phyloP scores from a whole-genome alignment of 2,888 invertebrate genomes.

The Tuta absoluta region DNA sequence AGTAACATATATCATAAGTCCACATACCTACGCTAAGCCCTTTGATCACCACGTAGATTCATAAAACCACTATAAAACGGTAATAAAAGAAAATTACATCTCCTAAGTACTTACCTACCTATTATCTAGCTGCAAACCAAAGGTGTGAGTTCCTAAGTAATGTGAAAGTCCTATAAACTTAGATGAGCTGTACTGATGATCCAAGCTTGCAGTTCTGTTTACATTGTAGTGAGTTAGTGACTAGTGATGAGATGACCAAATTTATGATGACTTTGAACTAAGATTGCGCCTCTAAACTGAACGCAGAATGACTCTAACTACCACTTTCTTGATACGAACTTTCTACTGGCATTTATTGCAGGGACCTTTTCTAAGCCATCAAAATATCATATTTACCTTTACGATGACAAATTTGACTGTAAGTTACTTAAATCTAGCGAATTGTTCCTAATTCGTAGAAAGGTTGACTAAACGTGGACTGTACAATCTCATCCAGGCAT shows the following conservation, averaged over 20 bases:
- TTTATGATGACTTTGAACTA: slow-evolving; percentile 12
- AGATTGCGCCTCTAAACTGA: slow-evolving; percentile 12
- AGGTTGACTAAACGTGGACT: too few relatives aligned
- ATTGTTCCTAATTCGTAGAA: slow-evolving; percentile 1
- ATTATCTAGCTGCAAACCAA: slow-evolving; percentile 24
- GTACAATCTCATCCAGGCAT: neutral
- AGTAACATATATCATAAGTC: too few relatives aligned
- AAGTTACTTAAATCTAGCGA: neutral
- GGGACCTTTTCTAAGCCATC: slow-evolving; percentile 5
- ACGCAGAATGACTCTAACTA: slow-evolving; percentile 7
- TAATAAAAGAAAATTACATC: slow-evolving; percentile 50
- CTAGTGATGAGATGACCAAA: slow-evolving; percentile 23
- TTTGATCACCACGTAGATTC: slow-evolving; percentile 60
- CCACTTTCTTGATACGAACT: slow-evolving; percentile 8
- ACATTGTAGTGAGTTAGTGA: too few relatives aligned
- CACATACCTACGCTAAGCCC: slow-evolving; percentile 44
- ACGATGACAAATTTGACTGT: slow-evolving; percentile 10
- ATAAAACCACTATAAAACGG: slow-evolving; percentile 64
- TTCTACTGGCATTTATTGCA: slow-evolving; percentile 16
- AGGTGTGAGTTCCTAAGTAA: slow-evolving; percentile 23
- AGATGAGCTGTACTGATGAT: slow-evolving; percentile 16
- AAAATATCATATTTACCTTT: slow-evolving; percentile 7
- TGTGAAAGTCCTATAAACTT: slow-evolving; percentile 41
- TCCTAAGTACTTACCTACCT: slow-evolving; percentile 8
- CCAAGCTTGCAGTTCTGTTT: neutral